These are phyloP conservation scores for Helarctos malayanus DNA, from an alignment of 2,797 vertebrate genomes.

Conservation along the genomic window DNA sequence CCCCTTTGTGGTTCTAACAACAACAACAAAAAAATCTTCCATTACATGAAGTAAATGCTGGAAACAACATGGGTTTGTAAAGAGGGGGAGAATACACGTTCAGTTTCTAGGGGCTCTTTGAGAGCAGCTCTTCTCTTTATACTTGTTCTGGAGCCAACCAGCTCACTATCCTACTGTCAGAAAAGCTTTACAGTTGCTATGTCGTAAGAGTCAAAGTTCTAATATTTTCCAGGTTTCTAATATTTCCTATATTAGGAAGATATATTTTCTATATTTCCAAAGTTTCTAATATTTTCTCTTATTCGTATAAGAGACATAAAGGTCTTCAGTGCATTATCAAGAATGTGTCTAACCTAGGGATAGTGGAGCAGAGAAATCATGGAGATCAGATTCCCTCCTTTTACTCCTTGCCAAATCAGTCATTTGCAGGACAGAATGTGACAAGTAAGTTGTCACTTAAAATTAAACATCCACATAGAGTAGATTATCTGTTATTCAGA, in stretches of 20 bases:
- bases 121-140: not conserved
- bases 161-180: not conserved
- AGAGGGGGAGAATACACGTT: not conserved
- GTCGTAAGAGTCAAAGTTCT: not conserved
- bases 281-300: too few species aligned
- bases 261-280: too few species aligned
- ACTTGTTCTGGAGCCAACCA: not conserved
- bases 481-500: slow-evolving; percentile 32
- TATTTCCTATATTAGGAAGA: too few species aligned
- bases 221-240: not conserved
- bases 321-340: not conserved
- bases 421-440: not conserved
- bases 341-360: not conserved
- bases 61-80: slow-evolving; percentile 34
- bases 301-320: not conserved
- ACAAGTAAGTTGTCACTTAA: not conserved
- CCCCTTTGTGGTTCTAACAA: slow-evolving; percentile 62
- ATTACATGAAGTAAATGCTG: slow-evolving; percentile 67
- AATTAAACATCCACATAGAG: not conserved
- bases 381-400: not conserved
- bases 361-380: not conserved
- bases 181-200: not conserved
- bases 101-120: not conserved
- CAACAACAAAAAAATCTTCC: slow-evolving; percentile 55
- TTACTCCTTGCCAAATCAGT: not conserved